Evolutionary conservation across 2,797 vertebrate genomes (phyloP).

Genomic region (Phylloscopus collybita): DNA sequence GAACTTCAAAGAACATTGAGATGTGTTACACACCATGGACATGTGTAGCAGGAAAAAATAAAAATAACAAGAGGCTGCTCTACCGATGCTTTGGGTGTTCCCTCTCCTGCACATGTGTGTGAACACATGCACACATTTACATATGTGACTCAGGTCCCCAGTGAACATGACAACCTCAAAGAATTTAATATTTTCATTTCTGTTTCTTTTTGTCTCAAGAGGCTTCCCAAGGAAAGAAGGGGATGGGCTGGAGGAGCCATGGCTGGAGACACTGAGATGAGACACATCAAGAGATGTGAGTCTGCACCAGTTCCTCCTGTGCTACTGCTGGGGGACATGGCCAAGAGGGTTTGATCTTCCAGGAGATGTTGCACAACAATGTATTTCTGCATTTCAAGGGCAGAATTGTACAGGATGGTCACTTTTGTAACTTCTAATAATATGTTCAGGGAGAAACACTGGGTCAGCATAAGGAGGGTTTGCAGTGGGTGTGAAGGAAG

Average conservation of each 20-base stretch:
- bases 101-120: neutral
- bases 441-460: neutral
- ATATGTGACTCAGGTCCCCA: fast-evolving
- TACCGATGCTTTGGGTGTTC: neutral
- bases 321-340: neutral
- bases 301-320: fast-evolving
- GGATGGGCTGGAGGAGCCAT: neutral
- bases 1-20: conserved; percentile 58
- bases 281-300: neutral
- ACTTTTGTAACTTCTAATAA: neutral
- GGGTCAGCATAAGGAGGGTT: fast-evolving
- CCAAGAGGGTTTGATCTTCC: neutral
- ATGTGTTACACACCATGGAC: conserved; percentile 30
- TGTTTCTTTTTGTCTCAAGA: neutral
- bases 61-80: neutral
- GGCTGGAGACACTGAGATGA: neutral
- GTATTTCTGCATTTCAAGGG: neutral
- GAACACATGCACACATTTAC: fast-evolving
- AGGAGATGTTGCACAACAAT: neutral
- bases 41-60: conserved; percentile 8
- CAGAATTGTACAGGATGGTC: neutral
- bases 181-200: neutral
- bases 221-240: neutral
- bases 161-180: neutral
- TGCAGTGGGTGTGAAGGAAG: neutral